Base-by-base conservation (phyloP, 2,888 invertebrate genomes). In the Dione juno region DNA sequence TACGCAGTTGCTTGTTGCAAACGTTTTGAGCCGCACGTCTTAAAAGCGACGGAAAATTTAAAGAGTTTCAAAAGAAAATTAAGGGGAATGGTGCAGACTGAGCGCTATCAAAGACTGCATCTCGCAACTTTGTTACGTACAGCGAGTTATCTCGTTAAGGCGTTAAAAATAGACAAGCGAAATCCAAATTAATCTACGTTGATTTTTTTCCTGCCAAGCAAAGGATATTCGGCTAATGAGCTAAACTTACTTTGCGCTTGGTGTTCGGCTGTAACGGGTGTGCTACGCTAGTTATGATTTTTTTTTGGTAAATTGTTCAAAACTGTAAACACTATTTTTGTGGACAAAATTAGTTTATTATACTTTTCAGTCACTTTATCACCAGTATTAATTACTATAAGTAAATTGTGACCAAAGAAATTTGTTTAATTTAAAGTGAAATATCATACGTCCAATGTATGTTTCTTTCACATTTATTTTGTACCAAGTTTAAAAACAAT, bases 11-110 rank as follows among this genome's bases (percentile, higher is more conserved):
- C 81, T 79, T 77, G 75, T 76, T 70, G 79, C 78, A 82, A 85
- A 79, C 80, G 78, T 81, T 81, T 70, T 79, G 76, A 76, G 80
- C 80, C 77, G 78, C 79, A 78, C 86, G 84, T 85, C 82, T 87
- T 86, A 82, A 87, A 85, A 84, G 84, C 83, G 83, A 83, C 86
- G 84, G 80, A 86, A 88, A 87, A 85, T 89, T 90, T 87, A 87
- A 88, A 88, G 84, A 89, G 87, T 87, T 89, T 87, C 79, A 80
- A 87, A 88, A 87, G 87, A 87, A 91, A 90, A 89, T 90, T 89
- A 89, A 88, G 86, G 82, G 63, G 81, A 80, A 78, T 79, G 76
- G 76, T 78, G 80, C 80, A 81, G 80, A 81, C 79, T 81, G 79
- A 87, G 86, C 81, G 79, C 77, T 79, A 77, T 78, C 77, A 76